A percentile compares a stretch with the other conserved stretches of the same genome.
These are phyloP conservation scores for Chymomyza amoena DNA, from an alignment of 2,888 invertebrate species.

Conservation along the genomic window DNA sequence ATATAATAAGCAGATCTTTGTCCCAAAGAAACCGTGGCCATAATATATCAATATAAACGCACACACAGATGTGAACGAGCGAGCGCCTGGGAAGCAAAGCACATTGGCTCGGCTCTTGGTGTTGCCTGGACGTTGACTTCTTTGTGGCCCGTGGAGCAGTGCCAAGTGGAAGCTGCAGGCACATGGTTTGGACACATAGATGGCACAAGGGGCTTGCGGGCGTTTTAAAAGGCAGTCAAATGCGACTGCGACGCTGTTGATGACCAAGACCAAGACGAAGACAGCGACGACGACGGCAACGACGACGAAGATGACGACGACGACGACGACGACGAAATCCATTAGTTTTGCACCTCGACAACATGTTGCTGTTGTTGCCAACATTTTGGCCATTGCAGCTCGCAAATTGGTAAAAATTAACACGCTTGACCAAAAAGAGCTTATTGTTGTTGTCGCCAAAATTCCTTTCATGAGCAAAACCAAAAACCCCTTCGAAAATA, in stretches of 20 bases:
- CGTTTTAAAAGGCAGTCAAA: constrained; percentile 26
- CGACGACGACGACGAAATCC: constrained; percentile 67
- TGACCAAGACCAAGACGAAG: background rate
- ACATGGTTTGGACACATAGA: background rate
- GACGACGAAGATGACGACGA: constrained; percentile 40
- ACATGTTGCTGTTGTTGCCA: constrained; percentile 52
- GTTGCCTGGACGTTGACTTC: constrained; percentile 66
- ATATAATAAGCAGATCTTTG: constrained; percentile 78
- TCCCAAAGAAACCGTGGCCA: constrained; percentile 78
- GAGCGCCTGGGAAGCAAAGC: constrained; percentile 69
- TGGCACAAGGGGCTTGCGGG: constrained; percentile 8
- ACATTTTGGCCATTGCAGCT: constrained; percentile 46
- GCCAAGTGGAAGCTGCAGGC: constrained; percentile 3
- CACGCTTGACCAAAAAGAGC: constrained; percentile 46
- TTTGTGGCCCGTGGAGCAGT: background rate
- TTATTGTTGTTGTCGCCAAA: constrained; percentile 64
- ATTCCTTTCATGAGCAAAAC: constrained; percentile 66
- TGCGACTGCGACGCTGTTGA: constrained; percentile 21
- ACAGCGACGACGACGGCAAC: constrained; percentile 27
- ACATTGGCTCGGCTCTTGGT: constrained; percentile 49
- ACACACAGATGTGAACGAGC: constrained; percentile 39
- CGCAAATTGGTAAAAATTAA: constrained; percentile 72
- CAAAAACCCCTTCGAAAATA: constrained; percentile 42
- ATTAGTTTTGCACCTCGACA: constrained; percentile 75
- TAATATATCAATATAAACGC: constrained; percentile 77